Conservation (phyloP, 1,140 invertebrate species). For the Achatina immaculata region DNA sequence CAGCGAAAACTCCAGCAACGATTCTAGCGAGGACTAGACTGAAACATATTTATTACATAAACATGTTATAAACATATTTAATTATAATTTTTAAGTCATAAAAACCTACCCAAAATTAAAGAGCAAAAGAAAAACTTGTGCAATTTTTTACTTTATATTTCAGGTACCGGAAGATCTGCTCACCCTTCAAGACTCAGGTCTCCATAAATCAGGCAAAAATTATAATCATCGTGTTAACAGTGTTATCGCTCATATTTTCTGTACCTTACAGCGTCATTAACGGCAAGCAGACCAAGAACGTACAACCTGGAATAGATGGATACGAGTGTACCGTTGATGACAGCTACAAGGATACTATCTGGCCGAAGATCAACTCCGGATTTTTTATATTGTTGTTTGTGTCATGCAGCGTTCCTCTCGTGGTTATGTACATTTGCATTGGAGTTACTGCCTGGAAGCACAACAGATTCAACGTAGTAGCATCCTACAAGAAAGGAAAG, state of each 20-base stretch:
- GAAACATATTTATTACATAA: too few relatives aligned
- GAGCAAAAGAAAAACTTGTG: too few relatives aligned
- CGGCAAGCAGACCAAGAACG: slow-evolving; percentile 26
- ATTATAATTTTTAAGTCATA: too few relatives aligned
- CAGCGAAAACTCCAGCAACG: too few relatives aligned
- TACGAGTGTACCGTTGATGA: slow-evolving; percentile 42
- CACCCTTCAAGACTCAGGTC: slow-evolving; percentile 11
- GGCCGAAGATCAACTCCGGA: slow-evolving; percentile 32
- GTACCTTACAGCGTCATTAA: slow-evolving; percentile 38
- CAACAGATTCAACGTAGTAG: background rate
- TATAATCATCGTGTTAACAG: background rate
- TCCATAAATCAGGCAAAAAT: slow-evolving; percentile 12
- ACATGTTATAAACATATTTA: too few relatives aligned
- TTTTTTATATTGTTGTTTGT: slow-evolving; percentile 41
- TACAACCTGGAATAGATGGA: slow-evolving; percentile 19
- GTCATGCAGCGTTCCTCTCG: background rate
- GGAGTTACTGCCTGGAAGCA: slow-evolving; percentile 24
- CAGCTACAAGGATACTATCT: slow-evolving; percentile 26
- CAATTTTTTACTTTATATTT: slow-evolving; percentile 2
- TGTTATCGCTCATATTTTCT: background rate
- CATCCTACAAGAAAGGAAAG: background rate
- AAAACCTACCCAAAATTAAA: too few relatives aligned
- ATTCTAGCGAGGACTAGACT: too few relatives aligned
- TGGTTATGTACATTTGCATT: slow-evolving; percentile 26
- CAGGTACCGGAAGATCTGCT: slow-evolving; percentile 34